Evolutionary conservation across 1,140 invertebrate species (phyloP).

Genomic region (Lerema accius): DNA sequence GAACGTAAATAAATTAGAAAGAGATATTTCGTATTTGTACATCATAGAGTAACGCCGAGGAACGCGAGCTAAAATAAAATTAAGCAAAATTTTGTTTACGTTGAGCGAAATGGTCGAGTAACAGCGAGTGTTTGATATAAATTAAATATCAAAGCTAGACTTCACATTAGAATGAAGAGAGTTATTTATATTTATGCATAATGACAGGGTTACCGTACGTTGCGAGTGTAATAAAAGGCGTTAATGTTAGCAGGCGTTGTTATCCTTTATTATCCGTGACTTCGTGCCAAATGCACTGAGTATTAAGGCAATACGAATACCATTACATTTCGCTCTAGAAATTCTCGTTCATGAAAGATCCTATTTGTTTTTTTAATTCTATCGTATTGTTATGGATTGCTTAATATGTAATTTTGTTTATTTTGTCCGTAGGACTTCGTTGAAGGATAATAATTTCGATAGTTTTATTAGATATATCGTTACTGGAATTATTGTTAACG

Average conservation of each 20-base stretch:
- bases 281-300: constrained; percentile 23
- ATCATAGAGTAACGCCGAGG: no score
- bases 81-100: no score
- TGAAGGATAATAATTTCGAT: no score
- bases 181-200: constrained; percentile 7
- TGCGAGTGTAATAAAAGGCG: constrained; percentile 25
- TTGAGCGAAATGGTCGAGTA: no score
- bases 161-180: background rate
- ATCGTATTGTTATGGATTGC: background rate
- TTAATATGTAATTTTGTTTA: background rate
- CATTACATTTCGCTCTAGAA: background rate
- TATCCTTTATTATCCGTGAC: constrained; percentile 30
- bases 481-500: no score
- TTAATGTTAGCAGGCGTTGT: constrained; percentile 25
- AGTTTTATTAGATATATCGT: no score
- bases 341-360: background rate
- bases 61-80: no score
- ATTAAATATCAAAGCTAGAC: background rate
- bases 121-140: no score
- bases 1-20: no score
- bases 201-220: constrained; percentile 17
- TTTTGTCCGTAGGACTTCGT: no score
- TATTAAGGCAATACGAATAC: constrained; percentile 11
- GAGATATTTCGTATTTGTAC: no score
- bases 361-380: background rate